Conservation (phyloP, 2,113 vertebrate species). For the Vicugna pacos region DNA sequence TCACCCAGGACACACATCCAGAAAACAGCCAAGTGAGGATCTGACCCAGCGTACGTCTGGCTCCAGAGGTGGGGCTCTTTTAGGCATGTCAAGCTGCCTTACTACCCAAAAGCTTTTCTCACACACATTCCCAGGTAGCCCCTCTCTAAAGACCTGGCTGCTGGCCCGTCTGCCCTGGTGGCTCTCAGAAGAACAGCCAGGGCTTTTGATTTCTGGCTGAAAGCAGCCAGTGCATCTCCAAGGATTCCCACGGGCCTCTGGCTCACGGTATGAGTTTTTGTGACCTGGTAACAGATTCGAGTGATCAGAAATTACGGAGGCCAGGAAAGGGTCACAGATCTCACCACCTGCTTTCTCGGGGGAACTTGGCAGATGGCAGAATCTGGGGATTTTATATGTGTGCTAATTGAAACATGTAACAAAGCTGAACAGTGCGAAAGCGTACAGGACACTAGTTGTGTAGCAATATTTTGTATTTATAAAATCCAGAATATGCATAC, state of each 20-base stretch:
- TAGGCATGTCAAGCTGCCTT: background rate
- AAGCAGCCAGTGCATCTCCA: background rate
- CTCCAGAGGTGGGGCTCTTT: background rate
- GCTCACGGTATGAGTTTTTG: slow-evolving; percentile 46
- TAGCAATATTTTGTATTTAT: background rate
- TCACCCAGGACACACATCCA: background rate
- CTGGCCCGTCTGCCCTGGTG: background rate
- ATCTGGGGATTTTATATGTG: slow-evolving; percentile 61
- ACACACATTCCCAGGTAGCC: rapidly evolving
- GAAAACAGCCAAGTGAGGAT: rapidly evolving
- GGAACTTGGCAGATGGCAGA: slow-evolving; percentile 43
- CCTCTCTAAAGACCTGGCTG: background rate
- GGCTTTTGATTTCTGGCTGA: slow-evolving; percentile 58
- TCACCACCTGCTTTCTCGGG: background rate
- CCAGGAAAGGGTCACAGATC: slow-evolving; percentile 19
- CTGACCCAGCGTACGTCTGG: background rate
- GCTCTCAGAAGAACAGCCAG: slow-evolving; percentile 49
- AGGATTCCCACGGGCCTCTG: slow-evolving; percentile 48
- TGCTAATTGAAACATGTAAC: slow-evolving; percentile 9
- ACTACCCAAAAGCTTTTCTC: background rate
- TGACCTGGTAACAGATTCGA: slow-evolving; percentile 53
- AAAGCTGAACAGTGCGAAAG: background rate
- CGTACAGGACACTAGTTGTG: too few species aligned
- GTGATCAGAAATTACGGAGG: background rate
- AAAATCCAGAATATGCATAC: background rate